Evolutionary conservation across 2,888 invertebrate genomes (phyloP).

Genomic region (Tortrix viridana): DNA sequence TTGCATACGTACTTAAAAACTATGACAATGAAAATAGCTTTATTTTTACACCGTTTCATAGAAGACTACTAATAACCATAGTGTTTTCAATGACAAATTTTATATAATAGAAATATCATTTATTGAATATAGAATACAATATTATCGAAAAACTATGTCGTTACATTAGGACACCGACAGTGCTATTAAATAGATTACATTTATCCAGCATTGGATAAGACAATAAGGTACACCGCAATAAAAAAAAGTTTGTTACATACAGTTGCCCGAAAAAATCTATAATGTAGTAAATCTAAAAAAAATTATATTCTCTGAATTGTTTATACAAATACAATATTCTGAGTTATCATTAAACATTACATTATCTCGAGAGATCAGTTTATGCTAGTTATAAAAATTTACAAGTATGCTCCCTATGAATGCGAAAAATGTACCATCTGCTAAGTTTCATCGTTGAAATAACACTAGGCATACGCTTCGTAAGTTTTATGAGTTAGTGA

Average conservation of each 20-base stretch:
- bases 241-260: slow-evolving; percentile 62
- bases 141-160: slow-evolving; percentile 82
- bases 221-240: slow-evolving; percentile 65
- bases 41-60: slow-evolving; percentile 76
- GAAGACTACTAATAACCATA: slow-evolving; percentile 79
- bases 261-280: slow-evolving; percentile 71
- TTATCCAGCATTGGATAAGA: slow-evolving; percentile 72
- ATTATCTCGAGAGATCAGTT: slow-evolving; percentile 83
- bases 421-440: slow-evolving; percentile 70
- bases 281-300: slow-evolving; percentile 74
- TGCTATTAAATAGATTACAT: slow-evolving; percentile 73
- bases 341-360: slow-evolving; percentile 78
- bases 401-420: slow-evolving; percentile 76
- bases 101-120: slow-evolving; percentile 82
- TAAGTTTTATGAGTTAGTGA: slow-evolving; percentile 66
- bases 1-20: slow-evolving; percentile 75
- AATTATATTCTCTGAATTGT: slow-evolving; percentile 77
- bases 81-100: slow-evolving; percentile 80
- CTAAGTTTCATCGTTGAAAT: slow-evolving; percentile 71
- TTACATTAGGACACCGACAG: slow-evolving; percentile 79
- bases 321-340: slow-evolving; percentile 80
- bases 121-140: slow-evolving; percentile 83
- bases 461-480: slow-evolving; percentile 71
- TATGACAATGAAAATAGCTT: slow-evolving; percentile 81
- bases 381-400: slow-evolving; percentile 82